Base-by-base conservation (phyloP, 1,140 invertebrate species). In the Phocides pigmalion region DNA sequence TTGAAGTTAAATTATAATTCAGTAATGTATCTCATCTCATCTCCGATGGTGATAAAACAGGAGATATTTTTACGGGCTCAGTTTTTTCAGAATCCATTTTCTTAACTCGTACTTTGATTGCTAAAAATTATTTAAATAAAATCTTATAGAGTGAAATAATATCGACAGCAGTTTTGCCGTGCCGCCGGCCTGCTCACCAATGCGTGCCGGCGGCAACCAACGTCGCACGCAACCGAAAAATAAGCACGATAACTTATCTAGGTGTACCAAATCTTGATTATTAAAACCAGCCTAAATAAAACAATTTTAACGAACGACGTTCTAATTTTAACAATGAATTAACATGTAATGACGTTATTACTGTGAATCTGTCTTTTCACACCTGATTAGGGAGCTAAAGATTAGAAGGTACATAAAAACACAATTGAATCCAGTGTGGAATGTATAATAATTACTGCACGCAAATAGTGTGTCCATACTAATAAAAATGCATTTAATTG, bases 161-260 rank as follows among this genome's bases (percentile, higher is more conserved):
- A 74, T 66, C 61, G 68, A 71, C 77, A 79, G 68, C 72, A 76
- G 72, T 69, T 74, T 62, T 50, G 69, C 65, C 62, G 72, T 70
- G 74, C 68, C 62, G 70, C 59, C 50, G 54, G 71, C 64, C 44
- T 80, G 81, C 56, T 72, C 69, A 76, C 69, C 70, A 81, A 70
- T 71, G 53, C 67, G 37, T 50, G 70, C 53, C 62, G 47, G 46
- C 68, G 46, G 54, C 62, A 53, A 64, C 46, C 46, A 12, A 25
- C 50, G 39, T 49, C 64, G 62, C 73, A 69, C 66, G 68, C 50
- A 61, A 44, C 19, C 59, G n/a, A 58, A 53, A 61, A 6, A 9
- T 50, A 50, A 32, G 22, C 25, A 50, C 14, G 8, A 16, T 50
- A 32, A 28, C 47, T 28, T 15, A 50, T 50, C 47, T 50, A 25